Evolutionary conservation across 2,888 invertebrate species (phyloP).

Genomic region (Pantelozetes paolii): DNA sequence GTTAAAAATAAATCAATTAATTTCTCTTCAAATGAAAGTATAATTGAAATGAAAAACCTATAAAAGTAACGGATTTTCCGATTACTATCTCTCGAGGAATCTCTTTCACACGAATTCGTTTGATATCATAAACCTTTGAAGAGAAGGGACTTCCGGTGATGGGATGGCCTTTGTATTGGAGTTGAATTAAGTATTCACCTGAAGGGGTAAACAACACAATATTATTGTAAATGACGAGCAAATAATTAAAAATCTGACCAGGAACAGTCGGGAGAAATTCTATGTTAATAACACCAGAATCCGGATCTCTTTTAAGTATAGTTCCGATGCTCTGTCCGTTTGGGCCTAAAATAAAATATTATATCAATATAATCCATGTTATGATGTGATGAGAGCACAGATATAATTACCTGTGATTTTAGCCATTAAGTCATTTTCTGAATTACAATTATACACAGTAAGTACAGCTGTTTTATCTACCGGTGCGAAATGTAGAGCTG

Average conservation of each 20-base stretch:
- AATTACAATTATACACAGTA: conserved; percentile 61
- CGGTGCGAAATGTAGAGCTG: conserved; percentile 59
- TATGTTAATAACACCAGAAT: conserved; percentile 32
- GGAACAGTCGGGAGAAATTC: conserved; percentile 37
- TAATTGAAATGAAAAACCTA: no score
- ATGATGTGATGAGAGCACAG: no score
- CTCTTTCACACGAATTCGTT: conserved; percentile 88
- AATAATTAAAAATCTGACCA: conserved; percentile 3
- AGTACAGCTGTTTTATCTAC: conserved; percentile 58
- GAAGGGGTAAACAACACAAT: background rate
- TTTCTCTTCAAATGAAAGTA: no score
- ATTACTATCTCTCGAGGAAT: conserved; percentile 74
- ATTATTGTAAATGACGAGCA: conserved; percentile 10
- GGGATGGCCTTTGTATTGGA: conserved; percentile 68
- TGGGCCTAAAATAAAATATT: background rate
- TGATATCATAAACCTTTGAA: conserved; percentile 89
- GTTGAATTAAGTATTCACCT: conserved; percentile 84
- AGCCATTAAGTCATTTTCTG: conserved; percentile 88
- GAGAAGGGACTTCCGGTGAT: conserved; percentile 89
- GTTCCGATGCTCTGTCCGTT: conserved; percentile 32
- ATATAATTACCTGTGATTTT: conserved; percentile 91
- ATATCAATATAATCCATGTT: no score
- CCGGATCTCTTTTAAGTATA: conserved; percentile 21
- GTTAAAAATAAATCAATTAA: no score
- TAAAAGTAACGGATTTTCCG: conserved; percentile 83